Percentiles rank a stretch among this genome's conserved stretches.
Evolutionary conservation across 2,113 vertebrate species (phyloP).

Genomic region (Albula glossodonta): DNA sequence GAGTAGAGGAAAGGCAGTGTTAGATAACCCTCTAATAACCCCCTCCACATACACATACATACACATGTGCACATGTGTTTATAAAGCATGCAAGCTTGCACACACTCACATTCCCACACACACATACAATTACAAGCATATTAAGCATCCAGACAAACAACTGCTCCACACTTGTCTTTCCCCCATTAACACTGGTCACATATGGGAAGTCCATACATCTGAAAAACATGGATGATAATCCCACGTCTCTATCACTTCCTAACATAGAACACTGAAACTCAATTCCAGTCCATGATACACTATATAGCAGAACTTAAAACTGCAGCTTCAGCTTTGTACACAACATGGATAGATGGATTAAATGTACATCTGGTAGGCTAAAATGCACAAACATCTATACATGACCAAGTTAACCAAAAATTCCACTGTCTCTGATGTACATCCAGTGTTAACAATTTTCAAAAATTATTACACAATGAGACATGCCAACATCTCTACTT

Average conservation of each 20-base stretch:
- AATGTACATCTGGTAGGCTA: neutral
- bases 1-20: constrained; percentile 21
- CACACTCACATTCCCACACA: constrained; percentile 10
- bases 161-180: neutral
- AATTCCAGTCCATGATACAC: neutral
- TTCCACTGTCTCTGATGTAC: neutral
- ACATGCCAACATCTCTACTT: neutral
- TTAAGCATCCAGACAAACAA: constrained; percentile 28
- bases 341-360: neutral
- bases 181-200: neutral
- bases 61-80: neutral
- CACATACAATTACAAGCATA: constrained; percentile 17
- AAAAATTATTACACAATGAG: neutral
- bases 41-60: constrained; percentile 17
- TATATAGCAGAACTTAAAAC: neutral
- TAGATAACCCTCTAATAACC: neutral
- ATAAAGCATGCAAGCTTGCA: neutral
- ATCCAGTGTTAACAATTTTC: neutral
- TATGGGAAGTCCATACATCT: neutral
- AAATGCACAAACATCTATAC: neutral
- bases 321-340: neutral
- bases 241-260: neutral
- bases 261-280: neutral
- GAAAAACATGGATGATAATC: neutral
- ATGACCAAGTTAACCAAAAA: too few relatives aligned